Evolutionary conservation across 2,113 vertebrate species (phyloP).

Genomic region (Austrofundulus limnaeus): DNA sequence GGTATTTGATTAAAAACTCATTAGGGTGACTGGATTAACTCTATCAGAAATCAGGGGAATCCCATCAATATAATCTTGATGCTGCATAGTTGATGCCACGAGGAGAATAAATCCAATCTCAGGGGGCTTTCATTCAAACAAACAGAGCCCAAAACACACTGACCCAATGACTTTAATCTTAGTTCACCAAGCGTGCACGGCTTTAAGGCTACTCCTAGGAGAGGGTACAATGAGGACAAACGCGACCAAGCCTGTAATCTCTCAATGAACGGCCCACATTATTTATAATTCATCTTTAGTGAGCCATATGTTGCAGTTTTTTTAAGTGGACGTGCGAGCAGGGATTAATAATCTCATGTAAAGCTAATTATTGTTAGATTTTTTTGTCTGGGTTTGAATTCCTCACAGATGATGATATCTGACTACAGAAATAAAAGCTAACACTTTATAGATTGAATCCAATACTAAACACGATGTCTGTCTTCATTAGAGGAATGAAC

Average conservation of each 20-base stretch:
- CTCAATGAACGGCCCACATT: slow-evolving; percentile 36
- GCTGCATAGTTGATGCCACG: slow-evolving; percentile 10
- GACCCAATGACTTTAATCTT: slow-evolving; percentile 62
- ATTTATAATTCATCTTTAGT: slow-evolving; percentile 65
- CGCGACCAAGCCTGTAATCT: slow-evolving; percentile 57
- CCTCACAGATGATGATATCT: slow-evolving; percentile 1
- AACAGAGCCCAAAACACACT: slow-evolving; percentile 39
- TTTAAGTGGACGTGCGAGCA: slow-evolving; percentile 20
- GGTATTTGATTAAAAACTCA: slow-evolving; percentile 49
- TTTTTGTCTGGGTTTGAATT: slow-evolving; percentile 19
- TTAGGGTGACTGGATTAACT: slow-evolving; percentile 60
- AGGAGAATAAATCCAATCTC: slow-evolving; percentile 46
- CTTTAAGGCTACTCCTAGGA: slow-evolving; percentile 52
- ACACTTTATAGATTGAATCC: slow-evolving; percentile 14
- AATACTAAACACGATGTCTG: neutral
- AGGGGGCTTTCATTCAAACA: slow-evolving; percentile 26
- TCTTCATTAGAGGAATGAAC: slow-evolving; percentile 20
- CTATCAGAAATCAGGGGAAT: slow-evolving; percentile 57
- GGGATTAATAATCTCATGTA: slow-evolving; percentile 52
- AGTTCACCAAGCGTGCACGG: slow-evolving; percentile 12
- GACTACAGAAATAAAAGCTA: slow-evolving; percentile 16
- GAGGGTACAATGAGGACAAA: slow-evolving; percentile 39
- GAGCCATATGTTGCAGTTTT: slow-evolving; percentile 59
- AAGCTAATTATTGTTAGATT: slow-evolving; percentile 58
- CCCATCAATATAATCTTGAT: slow-evolving; percentile 59